phyloP scores from a whole-genome alignment of 2,113 vertebrate species.

The Urocolius indicus region DNA sequence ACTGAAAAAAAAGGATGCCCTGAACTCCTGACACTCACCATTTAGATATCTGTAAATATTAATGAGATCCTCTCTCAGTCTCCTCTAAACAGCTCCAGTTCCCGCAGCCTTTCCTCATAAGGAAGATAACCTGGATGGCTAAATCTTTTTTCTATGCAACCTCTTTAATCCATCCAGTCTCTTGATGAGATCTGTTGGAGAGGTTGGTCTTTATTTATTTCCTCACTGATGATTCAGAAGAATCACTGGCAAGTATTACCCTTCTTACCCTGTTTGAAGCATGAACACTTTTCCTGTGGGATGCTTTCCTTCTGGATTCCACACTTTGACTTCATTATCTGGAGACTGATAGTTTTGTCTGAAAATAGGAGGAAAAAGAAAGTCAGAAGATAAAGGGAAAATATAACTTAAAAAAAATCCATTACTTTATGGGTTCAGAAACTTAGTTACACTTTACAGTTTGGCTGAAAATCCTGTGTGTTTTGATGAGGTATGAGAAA shows the following conservation, averaged over 20 bases:
- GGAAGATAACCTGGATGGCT: neutral
- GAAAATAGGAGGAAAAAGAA: neutral
- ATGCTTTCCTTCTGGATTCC: neutral
- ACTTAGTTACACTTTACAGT: neutral
- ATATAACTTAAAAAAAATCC: neutral
- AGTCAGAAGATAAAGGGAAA: neutral
- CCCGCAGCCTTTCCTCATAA: too few species aligned
- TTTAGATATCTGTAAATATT: too few species aligned
- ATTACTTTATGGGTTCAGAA: neutral
- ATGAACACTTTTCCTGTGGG: neutral
- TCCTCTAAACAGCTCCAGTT: too few species aligned
- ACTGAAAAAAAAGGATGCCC: too few species aligned
- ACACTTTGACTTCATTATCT: neutral
- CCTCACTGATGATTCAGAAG: accelerated
- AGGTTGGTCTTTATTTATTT: neutral
- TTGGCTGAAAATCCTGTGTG: neutral
- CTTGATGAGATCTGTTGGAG: neutral
- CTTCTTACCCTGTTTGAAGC: neutral
- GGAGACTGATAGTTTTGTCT: neutral
- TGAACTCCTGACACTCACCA: too few species aligned
- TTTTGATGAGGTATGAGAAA: neutral
- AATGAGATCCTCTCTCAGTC: too few species aligned
- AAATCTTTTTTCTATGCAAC: neutral
- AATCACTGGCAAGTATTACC: neutral
- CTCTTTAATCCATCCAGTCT: accelerated